Base-by-base conservation (phyloP, 2,797 vertebrate species). In the Nothura maculosa region DNA sequence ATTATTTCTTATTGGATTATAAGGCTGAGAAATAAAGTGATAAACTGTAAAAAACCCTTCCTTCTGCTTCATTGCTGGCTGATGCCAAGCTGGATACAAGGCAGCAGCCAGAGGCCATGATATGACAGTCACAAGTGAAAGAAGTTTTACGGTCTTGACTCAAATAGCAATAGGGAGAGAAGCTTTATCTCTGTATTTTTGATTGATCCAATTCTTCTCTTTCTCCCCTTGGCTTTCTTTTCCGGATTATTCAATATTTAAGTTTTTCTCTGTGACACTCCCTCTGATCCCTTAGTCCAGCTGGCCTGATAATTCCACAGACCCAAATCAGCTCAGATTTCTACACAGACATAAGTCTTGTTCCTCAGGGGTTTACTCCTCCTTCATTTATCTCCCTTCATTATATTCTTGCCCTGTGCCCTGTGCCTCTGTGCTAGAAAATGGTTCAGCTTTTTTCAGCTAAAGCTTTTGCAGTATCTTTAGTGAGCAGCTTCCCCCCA, bases 231-330 rank as follows among this genome's bases (percentile, higher is more conserved):
- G 81, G 68, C 82, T 94, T 95, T 95, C 87, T 78, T 82, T 94
- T 89, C 77, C 28, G 68, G 81, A 91, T 92, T 96, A 93, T 92
- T 95, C 87, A 97, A 96, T 97, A 95, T 96, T 92, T 92, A 95
- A 93, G 77, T 94, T 79, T 95, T 90, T 96, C 90, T 95, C 92
- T 90, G 89, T 96, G 92, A 93, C 94, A 96, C 92, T 90, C 81
- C 95, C 95, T 95, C 93, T 97, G 95, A 97, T 96, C 97, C 92
- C 63, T 97, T 97, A 96, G 97, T 96, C 94, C 94, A 89, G 75
- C 92, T 96, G 94, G 58, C 90, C 96, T 96, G 90, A 89, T 97
- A 97, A 97, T 97, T 96, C 94, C 70, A 82, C 85, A 93, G 92
- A 63, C 92, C 92, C 81, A 96, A 85, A 96, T 96, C 96, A 96